Percentiles rank a stretch among this genome's conserved stretches.
Conservation (phyloP, 2,888 invertebrate genomes). For the Brenthis daphne region DNA sequence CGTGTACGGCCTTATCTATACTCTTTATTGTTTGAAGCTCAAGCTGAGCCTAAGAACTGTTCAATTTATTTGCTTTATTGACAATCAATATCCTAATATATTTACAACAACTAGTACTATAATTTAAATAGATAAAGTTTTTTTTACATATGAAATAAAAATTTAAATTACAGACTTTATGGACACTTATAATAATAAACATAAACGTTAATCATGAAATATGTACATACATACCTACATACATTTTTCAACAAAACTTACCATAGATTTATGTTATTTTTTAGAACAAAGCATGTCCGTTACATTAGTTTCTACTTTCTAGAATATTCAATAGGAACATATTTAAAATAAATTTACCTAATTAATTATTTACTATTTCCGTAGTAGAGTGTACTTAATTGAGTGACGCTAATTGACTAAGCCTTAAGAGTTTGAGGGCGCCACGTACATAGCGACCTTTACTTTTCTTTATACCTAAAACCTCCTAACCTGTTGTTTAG, state of each 20-base stretch:
- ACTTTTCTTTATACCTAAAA: conserved; percentile 58
- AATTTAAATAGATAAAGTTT: no score
- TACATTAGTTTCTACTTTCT: background rate
- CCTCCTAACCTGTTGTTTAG: conserved; percentile 1
- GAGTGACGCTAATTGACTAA: conserved; percentile 80
- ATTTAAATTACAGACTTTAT: no score
- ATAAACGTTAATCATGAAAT: no score
- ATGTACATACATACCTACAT: no score
- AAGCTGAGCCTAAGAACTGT: conserved; percentile 27
- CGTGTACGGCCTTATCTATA: conserved; percentile 55
- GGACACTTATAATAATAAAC: no score
- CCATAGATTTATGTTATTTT: background rate
- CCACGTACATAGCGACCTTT: conserved; percentile 66
- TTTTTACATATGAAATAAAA: no score
- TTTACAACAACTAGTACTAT: background rate
- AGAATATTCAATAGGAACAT: conserved; percentile 1
- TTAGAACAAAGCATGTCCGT: background rate
- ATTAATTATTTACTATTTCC: conserved; percentile 79
- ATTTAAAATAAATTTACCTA: conserved; percentile 45
- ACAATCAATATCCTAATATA: conserved; percentile 16
- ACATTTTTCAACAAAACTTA: background rate
- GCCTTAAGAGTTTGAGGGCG: conserved; percentile 74
- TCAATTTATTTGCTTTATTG: conserved; percentile 29
- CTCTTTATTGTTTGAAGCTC: conserved; percentile 45
- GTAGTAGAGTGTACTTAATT: conserved; percentile 72